These are phyloP conservation scores for Eretmocerus hayati DNA, from an alignment of 2,888 invertebrate species.

Conservation along the genomic window DNA sequence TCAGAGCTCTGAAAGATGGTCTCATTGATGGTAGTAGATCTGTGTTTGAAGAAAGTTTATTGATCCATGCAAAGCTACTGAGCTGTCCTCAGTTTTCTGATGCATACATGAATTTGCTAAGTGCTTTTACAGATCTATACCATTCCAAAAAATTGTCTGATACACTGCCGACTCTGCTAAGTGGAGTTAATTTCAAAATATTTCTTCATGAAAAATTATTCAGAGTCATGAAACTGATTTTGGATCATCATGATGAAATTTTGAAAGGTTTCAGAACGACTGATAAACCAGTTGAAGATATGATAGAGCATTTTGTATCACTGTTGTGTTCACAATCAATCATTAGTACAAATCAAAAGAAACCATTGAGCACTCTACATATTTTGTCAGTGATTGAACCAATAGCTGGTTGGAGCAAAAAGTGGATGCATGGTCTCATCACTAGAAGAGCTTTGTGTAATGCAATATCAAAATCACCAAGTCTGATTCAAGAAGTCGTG, in stretches of 20 bases:
- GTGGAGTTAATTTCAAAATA: constrained; percentile 42
- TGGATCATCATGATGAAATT: constrained; percentile 38
- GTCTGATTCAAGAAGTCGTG: constrained; percentile 32
- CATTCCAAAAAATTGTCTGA: constrained; percentile 32
- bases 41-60: constrained; percentile 40
- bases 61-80: constrained; percentile 34
- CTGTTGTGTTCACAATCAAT: constrained; percentile 30
- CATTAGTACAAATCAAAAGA: constrained; percentile 25
- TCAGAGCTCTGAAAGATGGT: constrained; percentile 34
- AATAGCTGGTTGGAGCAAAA: constrained; percentile 37
- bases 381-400: constrained; percentile 40
- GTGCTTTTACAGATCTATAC: constrained; percentile 34
- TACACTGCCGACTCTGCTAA: constrained; percentile 34
- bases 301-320: constrained; percentile 37
- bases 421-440: constrained; percentile 37
- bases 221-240: constrained; percentile 34
- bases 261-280: constrained; percentile 31
- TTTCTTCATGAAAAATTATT: constrained; percentile 41
- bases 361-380: constrained; percentile 33
- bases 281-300: constrained; percentile 38
- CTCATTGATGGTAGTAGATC: constrained; percentile 38
- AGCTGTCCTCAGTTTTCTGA: constrained; percentile 28
- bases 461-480: constrained; percentile 35
- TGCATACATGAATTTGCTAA: constrained; percentile 34
- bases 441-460: constrained; percentile 33